Base-by-base conservation (phyloP, 2,888 invertebrate species). In the Tetropium fuscum region DNA sequence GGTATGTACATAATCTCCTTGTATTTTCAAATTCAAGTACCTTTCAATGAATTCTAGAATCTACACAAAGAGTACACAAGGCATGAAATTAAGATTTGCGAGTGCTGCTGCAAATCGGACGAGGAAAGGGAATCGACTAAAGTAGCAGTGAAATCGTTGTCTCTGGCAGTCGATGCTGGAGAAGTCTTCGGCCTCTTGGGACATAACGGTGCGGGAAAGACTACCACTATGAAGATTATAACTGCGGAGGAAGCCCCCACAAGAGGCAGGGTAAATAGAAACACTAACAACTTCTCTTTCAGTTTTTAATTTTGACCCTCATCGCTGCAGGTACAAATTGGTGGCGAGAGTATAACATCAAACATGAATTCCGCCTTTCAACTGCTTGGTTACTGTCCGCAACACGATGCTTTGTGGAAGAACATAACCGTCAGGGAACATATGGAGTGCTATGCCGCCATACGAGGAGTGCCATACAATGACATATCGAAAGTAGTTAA, bases 151-250 rank as follows among this genome's bases (percentile, higher is more conserved):
- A 85, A 88, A 63, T 88, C 91, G 73, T 83, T 93, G 30, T 90
- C 91, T 7, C 83, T 94, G 45, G 88, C 90, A 0, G 90, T 95
- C 0, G 90, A 92, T 64, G 87, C 90, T 0, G 94, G 93, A 0
- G 93, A 94, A 80, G 93, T 94, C 10, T 91, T 94, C 75, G 94
- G 94, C 0, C 83, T 94, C 16, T 82, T 94, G 7, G 94, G 94
- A 0, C 94, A 94, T 74, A 94, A 94, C 71, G 94, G 94, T 0
- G 94, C 94, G 1, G 94, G 94, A 2, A 95, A 95, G 83, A 94
- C 94, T 2, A 93, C 94, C 6, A 90, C 92, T 1, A 89, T 95
- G 87, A 92, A 89, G 81, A 92, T 94, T 71, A 90, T 95, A 56
- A 93, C 91, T 2, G 93, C 92, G 0, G 94, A 94, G 79, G 90